Percentiles rank a stretch among this genome's conserved stretches.
Evolutionary conservation across 2,113 vertebrate genomes (phyloP).

Genomic region (Jaculus jaculus): DNA sequence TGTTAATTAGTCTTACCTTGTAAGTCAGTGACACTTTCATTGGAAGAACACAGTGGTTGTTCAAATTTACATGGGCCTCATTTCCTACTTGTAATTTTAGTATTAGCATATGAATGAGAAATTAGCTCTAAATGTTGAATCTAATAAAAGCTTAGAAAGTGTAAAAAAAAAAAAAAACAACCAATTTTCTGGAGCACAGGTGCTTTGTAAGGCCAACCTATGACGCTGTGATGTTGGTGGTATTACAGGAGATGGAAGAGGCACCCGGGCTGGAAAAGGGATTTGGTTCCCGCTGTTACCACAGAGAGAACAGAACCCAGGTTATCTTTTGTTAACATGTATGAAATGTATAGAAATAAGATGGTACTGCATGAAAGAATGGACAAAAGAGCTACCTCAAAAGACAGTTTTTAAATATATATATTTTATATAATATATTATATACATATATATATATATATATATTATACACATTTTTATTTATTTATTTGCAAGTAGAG

Average conservation of each 20-base stretch:
- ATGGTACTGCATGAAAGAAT: background rate
- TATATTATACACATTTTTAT: too few relatives aligned
- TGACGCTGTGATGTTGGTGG: background rate
- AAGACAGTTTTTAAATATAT: too few relatives aligned
- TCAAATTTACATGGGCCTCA: background rate
- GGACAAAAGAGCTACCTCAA: background rate
- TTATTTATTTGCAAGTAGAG: too few relatives aligned
- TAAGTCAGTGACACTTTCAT: constrained; percentile 20
- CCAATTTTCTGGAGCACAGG: background rate
- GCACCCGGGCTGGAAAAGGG: background rate
- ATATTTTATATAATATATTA: too few relatives aligned
- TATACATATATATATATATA: too few relatives aligned
- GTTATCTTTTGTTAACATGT: background rate
- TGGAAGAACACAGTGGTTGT: background rate
- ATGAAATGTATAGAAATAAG: background rate
- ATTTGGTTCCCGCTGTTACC: constrained; percentile 20
- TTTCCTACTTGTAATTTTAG: constrained; percentile 40
- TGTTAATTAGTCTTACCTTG: constrained; percentile 1
- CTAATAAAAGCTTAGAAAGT: constrained; percentile 12
- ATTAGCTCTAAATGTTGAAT: constrained; percentile 37
- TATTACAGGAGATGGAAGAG: constrained; percentile 2
- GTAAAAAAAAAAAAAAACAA: background rate
- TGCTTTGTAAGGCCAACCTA: background rate
- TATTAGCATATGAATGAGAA: constrained; percentile 22
- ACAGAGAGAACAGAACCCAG: background rate